Evolutionary conservation across 2,888 invertebrate species (phyloP).

Genomic region (Sarcophaga rosellei): DNA sequence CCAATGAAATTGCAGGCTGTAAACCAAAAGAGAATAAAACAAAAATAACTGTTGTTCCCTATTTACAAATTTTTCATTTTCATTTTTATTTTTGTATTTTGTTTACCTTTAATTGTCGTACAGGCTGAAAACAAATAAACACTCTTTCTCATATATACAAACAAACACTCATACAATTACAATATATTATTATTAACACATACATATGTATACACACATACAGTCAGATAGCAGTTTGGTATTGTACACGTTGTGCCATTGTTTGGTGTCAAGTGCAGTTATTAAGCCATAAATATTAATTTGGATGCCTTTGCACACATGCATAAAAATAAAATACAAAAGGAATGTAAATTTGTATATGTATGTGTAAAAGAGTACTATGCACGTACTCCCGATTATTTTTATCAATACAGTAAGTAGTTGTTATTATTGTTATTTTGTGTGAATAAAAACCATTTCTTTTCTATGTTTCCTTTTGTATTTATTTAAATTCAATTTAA

Average conservation of each 20-base stretch:
- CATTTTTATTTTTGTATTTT: not conserved
- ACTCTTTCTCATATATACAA: not conserved
- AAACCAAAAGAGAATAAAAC: too few relatives aligned
- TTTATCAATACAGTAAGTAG: not conserved
- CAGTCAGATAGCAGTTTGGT: not conserved
- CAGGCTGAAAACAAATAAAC: not conserved
- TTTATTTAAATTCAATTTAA: slow-evolving; percentile 36
- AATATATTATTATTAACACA: not conserved
- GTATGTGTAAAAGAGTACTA: not conserved
- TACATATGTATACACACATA: not conserved
- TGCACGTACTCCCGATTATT: not conserved
- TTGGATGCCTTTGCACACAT: not conserved
- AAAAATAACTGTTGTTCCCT: too few relatives aligned
- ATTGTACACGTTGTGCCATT: not conserved
- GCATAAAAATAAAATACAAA: not conserved
- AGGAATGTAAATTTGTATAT: not conserved
- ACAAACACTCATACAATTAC: not conserved
- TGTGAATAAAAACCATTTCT: slow-evolving; percentile 3
- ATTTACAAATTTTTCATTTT: not conserved
- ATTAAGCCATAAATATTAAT: slow-evolving; percentile 62
- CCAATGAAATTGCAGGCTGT: too few relatives aligned
- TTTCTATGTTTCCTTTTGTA: slow-evolving; percentile 1
- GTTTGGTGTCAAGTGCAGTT: slow-evolving; percentile 64
- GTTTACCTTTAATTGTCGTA: slow-evolving; percentile 7
- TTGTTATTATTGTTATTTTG: slow-evolving; percentile 4